Evolutionary conservation across 1,140 invertebrate species (phyloP), one percentile per base, ranked within the genome.

Genomic region (Drosophila gunungcola): DNA sequence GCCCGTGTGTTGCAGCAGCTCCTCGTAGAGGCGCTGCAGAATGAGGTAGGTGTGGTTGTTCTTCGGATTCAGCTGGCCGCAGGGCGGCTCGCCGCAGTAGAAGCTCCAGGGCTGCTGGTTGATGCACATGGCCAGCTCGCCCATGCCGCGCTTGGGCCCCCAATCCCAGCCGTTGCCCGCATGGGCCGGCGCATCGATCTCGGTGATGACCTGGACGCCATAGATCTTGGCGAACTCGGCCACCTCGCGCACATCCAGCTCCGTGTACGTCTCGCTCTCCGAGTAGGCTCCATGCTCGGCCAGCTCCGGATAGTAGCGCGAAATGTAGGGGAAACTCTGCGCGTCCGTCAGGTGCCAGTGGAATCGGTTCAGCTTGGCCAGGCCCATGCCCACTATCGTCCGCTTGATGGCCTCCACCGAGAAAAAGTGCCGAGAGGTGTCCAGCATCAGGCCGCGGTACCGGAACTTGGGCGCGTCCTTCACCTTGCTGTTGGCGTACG

Each of bases 331-430:
- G 92, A 97, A 97, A 80, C 96, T 97, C 78, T 98, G 97, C 0
- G 95, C 95, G 86, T 97, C 97, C 2, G 96, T 96, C 0, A 96
- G 94, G 83, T 98, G 97, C 96, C 96, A 97, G 91, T 97, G 97
- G 57, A 98, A 95, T 7, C 96, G 95, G 93, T 98, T 98, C 52
- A 98, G 93, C 93, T 98, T 98, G 60, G 94, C 94, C 12, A 96
- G 94, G 3, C 95, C 95, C 95, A 98, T 96, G 0, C 94, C 96
- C 57, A 96, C 95, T 13, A 97, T 93, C 0, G 96, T 96, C 13
- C 95, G 93, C 72, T 95, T 93, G n/a, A 98, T 94, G 38, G 95
- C 93, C 2, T 93, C 86, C 4, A 97, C 91, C 0, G 96, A 94
- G 73, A 97, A 95, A 84, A 94, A 97, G 92, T 97, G 96, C 34